Evolutionary conservation across 2,888 invertebrate genomes (phyloP).

Genomic region (Drosophila atripex): DNA sequence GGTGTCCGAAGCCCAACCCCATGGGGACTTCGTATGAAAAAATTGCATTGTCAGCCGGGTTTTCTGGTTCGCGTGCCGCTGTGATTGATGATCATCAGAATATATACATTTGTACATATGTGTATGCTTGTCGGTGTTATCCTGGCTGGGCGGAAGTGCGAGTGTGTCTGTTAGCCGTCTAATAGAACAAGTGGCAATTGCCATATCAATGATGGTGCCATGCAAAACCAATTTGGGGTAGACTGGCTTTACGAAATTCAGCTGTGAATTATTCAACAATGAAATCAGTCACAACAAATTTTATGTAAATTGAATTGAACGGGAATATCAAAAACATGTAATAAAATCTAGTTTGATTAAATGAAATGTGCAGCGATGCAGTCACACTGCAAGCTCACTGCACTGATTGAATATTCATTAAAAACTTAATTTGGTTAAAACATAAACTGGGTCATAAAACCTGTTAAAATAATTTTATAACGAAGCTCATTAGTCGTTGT

Average conservation of each 20-base stretch:
- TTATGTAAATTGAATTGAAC: conserved; percentile 18
- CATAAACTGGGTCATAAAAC: neutral
- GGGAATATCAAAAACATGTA: conserved; percentile 4
- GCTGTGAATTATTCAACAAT: conserved; percentile 34
- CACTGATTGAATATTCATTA: neutral
- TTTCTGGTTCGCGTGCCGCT: conserved; percentile 35
- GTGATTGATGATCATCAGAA: conserved; percentile 41
- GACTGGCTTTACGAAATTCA: conserved; percentile 19
- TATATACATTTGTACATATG: conserved; percentile 5
- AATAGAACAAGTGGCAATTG: conserved; percentile 71
- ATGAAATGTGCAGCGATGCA: neutral
- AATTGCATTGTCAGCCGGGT: conserved; percentile 36
- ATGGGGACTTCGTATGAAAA: conserved; percentile 13
- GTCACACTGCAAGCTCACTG: neutral
- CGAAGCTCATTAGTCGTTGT: neutral
- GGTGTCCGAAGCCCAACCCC: conserved; percentile 2
- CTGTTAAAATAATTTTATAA: neutral
- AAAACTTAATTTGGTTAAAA: neutral
- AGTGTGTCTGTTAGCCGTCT: conserved; percentile 61
- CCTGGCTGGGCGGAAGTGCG: neutral
- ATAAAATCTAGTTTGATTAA: neutral
- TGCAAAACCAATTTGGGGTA: conserved; percentile 29
- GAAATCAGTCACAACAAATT: conserved; percentile 14
- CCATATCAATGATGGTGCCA: conserved; percentile 55
- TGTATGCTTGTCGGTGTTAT: conserved; percentile 4